Base-by-base conservation (phyloP, 2,797 vertebrate species). In the Lagocephalus sceleratus region DNA sequence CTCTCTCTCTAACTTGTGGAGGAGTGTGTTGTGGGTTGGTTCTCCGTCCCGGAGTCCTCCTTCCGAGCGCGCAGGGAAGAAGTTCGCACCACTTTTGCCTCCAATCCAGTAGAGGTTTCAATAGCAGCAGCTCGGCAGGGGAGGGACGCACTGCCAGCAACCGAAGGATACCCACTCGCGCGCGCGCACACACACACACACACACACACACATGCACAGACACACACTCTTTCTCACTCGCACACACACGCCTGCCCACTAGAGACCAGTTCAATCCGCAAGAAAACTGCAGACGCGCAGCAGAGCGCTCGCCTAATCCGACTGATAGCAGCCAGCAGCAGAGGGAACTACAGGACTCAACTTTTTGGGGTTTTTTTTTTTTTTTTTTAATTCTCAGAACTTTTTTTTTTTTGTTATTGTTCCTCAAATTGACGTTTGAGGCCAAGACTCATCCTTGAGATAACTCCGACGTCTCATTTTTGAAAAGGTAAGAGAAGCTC, bases 91-190 rank as follows among this genome's bases (percentile, higher is more conserved):
- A 85, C 76, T 78, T 86, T 67, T 65, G 78, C 83, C 68, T 86
- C 83, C 86, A 84, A 83, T 88, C 86, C 87, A 80, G 85, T 76
- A 75, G 75, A 80, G 84, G 83, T 84, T 85, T 91, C 82, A 86
- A 84, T 85, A 87, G 85, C 87, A 85, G 81, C 79, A 47, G 87
- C 85, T 71, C 86, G 19, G 17, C 17, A 44, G 42, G 42, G 19
- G 42, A 20, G 42, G 42, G 42, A 20, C 42, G 42, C 42, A 20
- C 83, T 78, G 82, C 80, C 84, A 84, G 78, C 76, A 73, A 35
- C 71, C 74, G 20, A 21, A n/a, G 14, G 12, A 45, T 44, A 44
- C 42, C 42, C 42, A 64, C 71, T 86, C 86, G 88, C 85, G 86
- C 85, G 67, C 82, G 63, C 85, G 60, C 77, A 88, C 85, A 87